A percentile compares a stretch with the other conserved stretches of the same genome.
phyloP scores from a whole-genome alignment of 2,113 vertebrate species.

The Caretta caretta region DNA sequence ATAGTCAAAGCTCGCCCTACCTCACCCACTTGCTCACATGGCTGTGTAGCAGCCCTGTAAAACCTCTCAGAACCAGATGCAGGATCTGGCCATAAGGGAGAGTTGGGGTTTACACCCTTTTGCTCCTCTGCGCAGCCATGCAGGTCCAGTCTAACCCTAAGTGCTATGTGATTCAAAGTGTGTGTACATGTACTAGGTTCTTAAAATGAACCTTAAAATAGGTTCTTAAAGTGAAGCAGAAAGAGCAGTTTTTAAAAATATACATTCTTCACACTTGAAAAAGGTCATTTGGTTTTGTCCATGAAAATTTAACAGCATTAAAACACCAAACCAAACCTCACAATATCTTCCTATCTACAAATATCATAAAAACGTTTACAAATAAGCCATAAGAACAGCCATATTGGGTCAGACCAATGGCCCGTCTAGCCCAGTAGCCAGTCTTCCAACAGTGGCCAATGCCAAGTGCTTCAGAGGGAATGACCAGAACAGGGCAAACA shows the following conservation, averaged over 20 bases:
- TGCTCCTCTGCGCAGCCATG: not conserved
- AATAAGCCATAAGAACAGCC: not conserved
- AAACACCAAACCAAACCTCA: not conserved
- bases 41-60: accelerated
- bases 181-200: not conserved
- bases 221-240: not conserved
- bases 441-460: not conserved
- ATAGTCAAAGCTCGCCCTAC: not conserved
- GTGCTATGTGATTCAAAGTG: not conserved
- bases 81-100: not conserved
- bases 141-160: not conserved
- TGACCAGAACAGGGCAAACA: not conserved
- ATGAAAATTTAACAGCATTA: not conserved
- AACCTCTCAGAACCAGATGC: not conserved
- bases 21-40: not conserved
- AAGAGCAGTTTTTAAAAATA: not conserved
- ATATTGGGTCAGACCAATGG: not conserved
- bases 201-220: not conserved
- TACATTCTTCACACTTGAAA: not conserved
- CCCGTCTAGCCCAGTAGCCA: not conserved
- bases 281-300: not conserved
- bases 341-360: not conserved
- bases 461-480: not conserved
- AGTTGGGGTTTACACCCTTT: not conserved
- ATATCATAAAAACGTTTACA: not conserved